Percentiles rank a stretch among this genome's conserved stretches.
These are phyloP conservation scores for Tenebrio molitor DNA, from an alignment of 1,140 invertebrate species.

Conservation along the genomic window DNA sequence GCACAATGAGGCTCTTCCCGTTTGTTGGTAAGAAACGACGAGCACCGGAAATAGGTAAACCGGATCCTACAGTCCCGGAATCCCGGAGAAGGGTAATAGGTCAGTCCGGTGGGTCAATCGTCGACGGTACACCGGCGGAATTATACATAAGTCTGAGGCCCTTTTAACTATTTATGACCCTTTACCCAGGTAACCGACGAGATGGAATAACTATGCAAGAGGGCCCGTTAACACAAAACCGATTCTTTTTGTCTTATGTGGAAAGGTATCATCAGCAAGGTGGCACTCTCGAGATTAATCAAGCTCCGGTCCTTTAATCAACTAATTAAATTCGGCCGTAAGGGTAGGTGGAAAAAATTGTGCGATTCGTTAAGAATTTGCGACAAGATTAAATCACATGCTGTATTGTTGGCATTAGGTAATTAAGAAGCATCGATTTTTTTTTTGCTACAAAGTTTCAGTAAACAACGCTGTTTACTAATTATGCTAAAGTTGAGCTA, in stretches of 20 bases:
- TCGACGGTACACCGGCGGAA: conserved; percentile 18
- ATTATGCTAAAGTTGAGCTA: no score
- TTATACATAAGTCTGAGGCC: conserved; percentile 34
- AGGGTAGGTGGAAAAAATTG: not conserved
- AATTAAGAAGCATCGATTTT: no score
- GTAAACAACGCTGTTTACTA: no score
- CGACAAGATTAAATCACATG: no score
- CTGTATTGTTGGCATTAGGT: no score
- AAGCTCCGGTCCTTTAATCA: conserved; percentile 29
- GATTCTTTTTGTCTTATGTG: conserved; percentile 10
- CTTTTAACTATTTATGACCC: conserved; percentile 23
- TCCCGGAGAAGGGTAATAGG: conserved; percentile 29
- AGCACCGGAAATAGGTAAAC: conserved; percentile 32
- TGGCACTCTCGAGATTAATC: conserved; percentile 9
- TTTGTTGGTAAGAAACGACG: conserved; percentile 19
- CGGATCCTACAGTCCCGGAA: conserved; percentile 26
- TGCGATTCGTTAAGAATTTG: not conserved
- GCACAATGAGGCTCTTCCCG: conserved; percentile 32
- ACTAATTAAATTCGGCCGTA: conserved; percentile 19
- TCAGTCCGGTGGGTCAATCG: conserved; percentile 34
- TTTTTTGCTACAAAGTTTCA: no score
- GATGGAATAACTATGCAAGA: conserved; percentile 3
- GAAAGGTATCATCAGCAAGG: conserved; percentile 4
- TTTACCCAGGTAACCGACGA: conserved; percentile 6
- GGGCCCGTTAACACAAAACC: not conserved